Conservation (phyloP, 1,140 invertebrate species). For the Papilio xuthus region DNA sequence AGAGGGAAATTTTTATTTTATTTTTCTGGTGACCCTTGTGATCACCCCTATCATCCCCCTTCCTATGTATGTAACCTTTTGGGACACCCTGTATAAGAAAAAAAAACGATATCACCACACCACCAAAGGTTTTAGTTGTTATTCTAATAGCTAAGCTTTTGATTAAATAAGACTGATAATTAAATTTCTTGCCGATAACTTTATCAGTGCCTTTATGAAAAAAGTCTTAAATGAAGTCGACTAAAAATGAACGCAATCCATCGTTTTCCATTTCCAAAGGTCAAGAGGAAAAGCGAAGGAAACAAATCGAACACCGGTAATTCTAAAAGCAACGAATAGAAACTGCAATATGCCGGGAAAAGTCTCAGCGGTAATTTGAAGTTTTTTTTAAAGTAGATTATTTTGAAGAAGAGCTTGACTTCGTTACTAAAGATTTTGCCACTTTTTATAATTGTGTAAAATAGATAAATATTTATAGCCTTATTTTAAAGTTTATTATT, state of each 20-base stretch:
- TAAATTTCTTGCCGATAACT: neutral
- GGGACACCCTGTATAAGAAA: too few relatives aligned
- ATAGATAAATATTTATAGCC: too few relatives aligned
- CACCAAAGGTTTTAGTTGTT: too few relatives aligned
- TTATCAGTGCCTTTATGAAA: neutral
- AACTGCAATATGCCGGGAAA: neutral
- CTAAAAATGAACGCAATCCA: neutral
- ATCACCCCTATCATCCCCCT: too few relatives aligned
- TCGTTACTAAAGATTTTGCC: too few relatives aligned
- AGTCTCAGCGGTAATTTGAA: neutral
- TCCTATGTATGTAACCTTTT: too few relatives aligned
- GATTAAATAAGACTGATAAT: neutral
- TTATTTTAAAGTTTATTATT: neutral
- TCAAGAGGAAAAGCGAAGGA: constrained; percentile 1
- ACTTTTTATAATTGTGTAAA: neutral
- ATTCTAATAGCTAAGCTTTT: too few relatives aligned
- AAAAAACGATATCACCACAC: too few relatives aligned
- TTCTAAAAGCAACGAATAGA: neutral
- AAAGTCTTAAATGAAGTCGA: too few relatives aligned
- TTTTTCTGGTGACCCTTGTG: too few relatives aligned
- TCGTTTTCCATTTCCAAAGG: constrained; percentile 6
- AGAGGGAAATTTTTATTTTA: too few relatives aligned
- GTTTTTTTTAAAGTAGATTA: neutral
- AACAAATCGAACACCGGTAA: neutral
- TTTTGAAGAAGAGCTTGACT: neutral